These are phyloP conservation scores for Enteromius fasciolatus DNA, from an alignment of 2,797 vertebrate genomes.

Conservation along the genomic window DNA sequence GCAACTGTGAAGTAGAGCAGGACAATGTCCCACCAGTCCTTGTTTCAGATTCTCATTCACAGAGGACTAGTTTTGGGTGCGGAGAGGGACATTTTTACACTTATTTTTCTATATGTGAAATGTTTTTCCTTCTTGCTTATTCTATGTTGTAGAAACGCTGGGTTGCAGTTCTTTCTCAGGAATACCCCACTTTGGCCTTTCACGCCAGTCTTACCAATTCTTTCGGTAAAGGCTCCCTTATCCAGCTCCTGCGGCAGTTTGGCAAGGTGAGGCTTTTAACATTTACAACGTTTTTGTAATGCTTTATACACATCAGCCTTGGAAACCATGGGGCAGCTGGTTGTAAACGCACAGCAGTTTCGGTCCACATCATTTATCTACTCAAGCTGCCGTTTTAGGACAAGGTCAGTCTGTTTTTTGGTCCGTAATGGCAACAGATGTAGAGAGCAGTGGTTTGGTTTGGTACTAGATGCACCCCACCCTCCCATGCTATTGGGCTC, in stretches of 20 bases:
- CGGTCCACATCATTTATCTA: neutral
- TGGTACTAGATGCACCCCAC: neutral
- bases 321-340: neutral
- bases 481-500: conserved; percentile 36
- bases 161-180: conserved; percentile 94
- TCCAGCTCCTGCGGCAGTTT: conserved; percentile 96
- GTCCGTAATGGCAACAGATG: conserved; percentile 1
- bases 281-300: neutral
- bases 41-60: too few species aligned
- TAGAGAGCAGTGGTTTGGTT: conserved; percentile 48
- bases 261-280: conserved; percentile 84
- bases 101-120: neutral
- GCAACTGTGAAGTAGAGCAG: too few species aligned
- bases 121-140: neutral
- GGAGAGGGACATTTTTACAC: too few species aligned
- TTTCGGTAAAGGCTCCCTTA: conserved; percentile 97
- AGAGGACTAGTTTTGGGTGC: too few species aligned
- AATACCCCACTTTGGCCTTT: conserved; percentile 95
- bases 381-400: conserved; percentile 29
- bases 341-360: neutral
- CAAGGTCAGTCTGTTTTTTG: conserved; percentile 18
- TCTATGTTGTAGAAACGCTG: conserved; percentile 85
- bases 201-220: conserved; percentile 98
- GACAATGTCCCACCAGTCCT: too few species aligned
- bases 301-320: neutral